phyloP scores from a whole-genome alignment of 2,888 invertebrate species.

The Agrilus mali region DNA sequence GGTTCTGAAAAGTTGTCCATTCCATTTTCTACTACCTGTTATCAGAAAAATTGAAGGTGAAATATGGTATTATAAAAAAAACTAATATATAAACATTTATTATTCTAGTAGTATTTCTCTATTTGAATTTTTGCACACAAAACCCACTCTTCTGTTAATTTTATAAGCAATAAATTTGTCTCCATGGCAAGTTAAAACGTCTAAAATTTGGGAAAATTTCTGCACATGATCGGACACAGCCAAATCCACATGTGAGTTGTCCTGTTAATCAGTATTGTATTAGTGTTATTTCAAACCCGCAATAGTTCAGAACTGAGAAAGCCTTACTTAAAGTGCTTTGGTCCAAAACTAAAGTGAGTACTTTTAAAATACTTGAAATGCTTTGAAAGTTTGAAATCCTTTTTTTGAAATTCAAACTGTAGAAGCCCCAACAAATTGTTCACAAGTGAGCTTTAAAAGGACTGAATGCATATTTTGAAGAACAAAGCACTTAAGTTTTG shows the following conservation, averaged over 20 bases:
- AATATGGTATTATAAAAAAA: constrained; percentile 1
- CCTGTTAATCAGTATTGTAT: constrained; percentile 9
- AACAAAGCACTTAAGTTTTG: no score
- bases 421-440: no score
- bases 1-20: constrained; percentile 19
- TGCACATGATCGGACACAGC: constrained; percentile 26
- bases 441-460: no score
- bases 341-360: no score
- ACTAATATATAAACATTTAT: neutral
- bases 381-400: no score
- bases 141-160: constrained; percentile 21
- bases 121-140: neutral
- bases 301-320: constrained; percentile 15
- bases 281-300: neutral
- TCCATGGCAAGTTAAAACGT: constrained; percentile 21
- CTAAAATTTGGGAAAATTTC: constrained; percentile 21
- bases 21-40: constrained; percentile 18
- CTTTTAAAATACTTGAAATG: no score
- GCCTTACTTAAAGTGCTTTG: no score
- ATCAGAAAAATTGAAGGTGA: constrained; percentile 1
- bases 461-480: no score
- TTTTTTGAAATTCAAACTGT: no score
- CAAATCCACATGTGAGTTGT: constrained; percentile 9
- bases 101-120: neutral
- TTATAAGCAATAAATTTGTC: constrained; percentile 18